Evolutionary conservation across 2,113 vertebrate genomes (phyloP).

Genomic region (Garra rufa): DNA sequence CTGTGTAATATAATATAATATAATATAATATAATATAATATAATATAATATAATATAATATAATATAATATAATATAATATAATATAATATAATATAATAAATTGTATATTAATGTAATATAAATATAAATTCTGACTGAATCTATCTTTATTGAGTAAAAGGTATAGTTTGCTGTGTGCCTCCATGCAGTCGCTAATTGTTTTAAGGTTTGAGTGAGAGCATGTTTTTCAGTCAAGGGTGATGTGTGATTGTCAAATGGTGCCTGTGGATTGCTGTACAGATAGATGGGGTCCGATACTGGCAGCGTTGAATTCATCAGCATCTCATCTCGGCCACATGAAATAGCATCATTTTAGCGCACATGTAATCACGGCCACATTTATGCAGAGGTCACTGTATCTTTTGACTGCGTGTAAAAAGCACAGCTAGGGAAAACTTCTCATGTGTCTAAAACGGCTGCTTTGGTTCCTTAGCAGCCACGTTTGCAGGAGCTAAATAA

Average conservation of each 20-base stretch:
- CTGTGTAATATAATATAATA: neutral
- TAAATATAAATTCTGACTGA: too few relatives aligned
- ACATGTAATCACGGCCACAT: neutral
- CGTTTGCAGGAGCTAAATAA: constrained; percentile 50
- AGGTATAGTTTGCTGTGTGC: neutral
- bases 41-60: too few relatives aligned
- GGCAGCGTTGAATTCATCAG: constrained; percentile 22
- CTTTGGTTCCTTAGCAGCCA: constrained; percentile 45
- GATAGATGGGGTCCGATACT: constrained; percentile 2
- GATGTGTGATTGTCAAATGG: neutral
- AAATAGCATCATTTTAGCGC: constrained; percentile 22
- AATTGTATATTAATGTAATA: too few relatives aligned
- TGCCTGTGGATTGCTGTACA: constrained; percentile 9
- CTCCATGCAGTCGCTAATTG: neutral
- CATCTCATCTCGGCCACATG: neutral
- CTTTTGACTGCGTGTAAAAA: constrained; percentile 25
- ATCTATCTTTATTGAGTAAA: neutral
- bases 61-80: neutral
- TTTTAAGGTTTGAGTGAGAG: neutral
- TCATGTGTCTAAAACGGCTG: constrained; percentile 28
- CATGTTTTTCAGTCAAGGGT: neutral
- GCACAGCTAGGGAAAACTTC: constrained; percentile 23
- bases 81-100: neutral
- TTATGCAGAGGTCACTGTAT: constrained; percentile 30
- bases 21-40: neutral